Conservation (phyloP, 2,888 invertebrate genomes). For the Trichopoda pennipes region DNA sequence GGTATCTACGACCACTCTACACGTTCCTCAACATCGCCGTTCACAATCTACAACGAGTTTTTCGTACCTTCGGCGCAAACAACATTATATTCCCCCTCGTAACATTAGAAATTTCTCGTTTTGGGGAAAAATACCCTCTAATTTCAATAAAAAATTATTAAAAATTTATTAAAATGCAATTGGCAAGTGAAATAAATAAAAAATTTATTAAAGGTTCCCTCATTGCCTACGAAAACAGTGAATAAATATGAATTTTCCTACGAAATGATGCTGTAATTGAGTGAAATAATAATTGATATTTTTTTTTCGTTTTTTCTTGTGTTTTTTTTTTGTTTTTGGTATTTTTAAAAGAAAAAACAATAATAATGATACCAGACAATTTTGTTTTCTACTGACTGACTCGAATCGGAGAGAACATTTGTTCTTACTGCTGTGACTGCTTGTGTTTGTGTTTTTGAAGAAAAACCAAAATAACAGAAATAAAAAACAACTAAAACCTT, state of each 20-base stretch:
- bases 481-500: slow-evolving; percentile 20
- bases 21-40: slow-evolving; percentile 70
- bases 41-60: slow-evolving; percentile 77
- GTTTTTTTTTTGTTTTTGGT: too few relatives aligned
- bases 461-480: slow-evolving; percentile 29
- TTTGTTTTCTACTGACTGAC: slow-evolving; percentile 37
- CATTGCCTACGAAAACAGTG: not conserved
- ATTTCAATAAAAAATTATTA: slow-evolving; percentile 45
- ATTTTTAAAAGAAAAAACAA: slow-evolving; percentile 14
- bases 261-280: slow-evolving; percentile 63
- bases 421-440: slow-evolving; percentile 35
- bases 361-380: slow-evolving; percentile 21
- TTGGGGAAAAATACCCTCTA: slow-evolving; percentile 47
- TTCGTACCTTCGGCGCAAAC: slow-evolving; percentile 77
- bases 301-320: slow-evolving; percentile 8
- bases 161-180: slow-evolving; percentile 62
- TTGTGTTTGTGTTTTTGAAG: slow-evolving; percentile 40
- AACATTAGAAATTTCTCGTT: slow-evolving; percentile 69
- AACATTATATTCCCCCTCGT: slow-evolving; percentile 70
- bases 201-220: slow-evolving; percentile 47
- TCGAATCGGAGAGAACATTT: slow-evolving; percentile 41
- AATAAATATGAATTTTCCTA: slow-evolving; percentile 37
- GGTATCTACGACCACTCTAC: slow-evolving; percentile 72
- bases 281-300: slow-evolving; percentile 39
- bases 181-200: slow-evolving; percentile 65